Percentiles rank a stretch among this genome's conserved stretches.
Conservation (phyloP, 2,888 invertebrate genomes). For the Tinea trinotella region DNA sequence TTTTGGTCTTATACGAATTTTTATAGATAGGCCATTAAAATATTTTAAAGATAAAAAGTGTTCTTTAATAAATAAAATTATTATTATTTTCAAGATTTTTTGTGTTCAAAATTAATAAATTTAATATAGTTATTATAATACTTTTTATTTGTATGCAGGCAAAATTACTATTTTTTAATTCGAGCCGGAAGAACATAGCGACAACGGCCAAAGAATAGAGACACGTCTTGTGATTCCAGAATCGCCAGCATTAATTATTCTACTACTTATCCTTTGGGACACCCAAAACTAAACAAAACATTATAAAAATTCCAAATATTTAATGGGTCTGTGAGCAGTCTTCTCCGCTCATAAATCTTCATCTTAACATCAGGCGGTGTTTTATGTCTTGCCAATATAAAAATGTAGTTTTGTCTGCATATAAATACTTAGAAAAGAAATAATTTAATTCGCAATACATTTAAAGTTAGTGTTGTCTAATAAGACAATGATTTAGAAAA, state of each 20-base stretch:
- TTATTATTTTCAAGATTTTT: conserved; percentile 2
- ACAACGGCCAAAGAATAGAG: too few species aligned
- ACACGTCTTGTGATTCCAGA: too few species aligned
- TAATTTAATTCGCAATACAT: background rate
- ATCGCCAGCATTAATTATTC: too few species aligned
- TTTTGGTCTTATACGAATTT: conserved; percentile 5
- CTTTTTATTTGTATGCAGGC: background rate
- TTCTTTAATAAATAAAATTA: conserved; percentile 15
- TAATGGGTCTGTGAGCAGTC: too few species aligned
- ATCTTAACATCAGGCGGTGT: too few species aligned
- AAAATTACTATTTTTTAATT: too few species aligned
- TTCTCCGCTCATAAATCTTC: too few species aligned
- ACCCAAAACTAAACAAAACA: too few species aligned
- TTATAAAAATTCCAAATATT: too few species aligned
- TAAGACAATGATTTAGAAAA: conserved; percentile 20
- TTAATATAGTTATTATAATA: background rate
- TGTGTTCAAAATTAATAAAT: background rate
- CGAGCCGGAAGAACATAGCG: too few species aligned
- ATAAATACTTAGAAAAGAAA: background rate
- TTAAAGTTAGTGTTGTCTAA: background rate
- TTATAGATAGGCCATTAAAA: conserved; percentile 16
- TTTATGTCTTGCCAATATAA: background rate
- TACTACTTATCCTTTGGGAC: too few species aligned
- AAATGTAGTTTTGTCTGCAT: background rate
- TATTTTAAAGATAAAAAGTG: conserved; percentile 7